phyloP scores from a whole-genome alignment of 64 coral and sea anemone species.

The Actinia equina region DNA sequence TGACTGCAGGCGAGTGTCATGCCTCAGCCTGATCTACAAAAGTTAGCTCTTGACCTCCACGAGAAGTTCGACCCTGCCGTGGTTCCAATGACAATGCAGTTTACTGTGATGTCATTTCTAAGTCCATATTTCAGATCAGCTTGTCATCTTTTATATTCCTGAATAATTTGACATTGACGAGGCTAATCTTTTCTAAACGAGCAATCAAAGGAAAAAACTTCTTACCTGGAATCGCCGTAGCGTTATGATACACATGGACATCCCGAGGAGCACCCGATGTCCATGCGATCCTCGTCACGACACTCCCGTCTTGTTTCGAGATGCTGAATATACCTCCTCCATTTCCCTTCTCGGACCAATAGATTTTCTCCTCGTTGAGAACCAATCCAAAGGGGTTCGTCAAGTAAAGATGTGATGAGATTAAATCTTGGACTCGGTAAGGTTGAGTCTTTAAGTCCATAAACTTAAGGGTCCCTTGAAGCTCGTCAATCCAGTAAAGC shows the following conservation, averaged over 20 bases:
- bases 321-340: not conserved
- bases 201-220: no score
- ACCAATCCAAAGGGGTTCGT: not conserved
- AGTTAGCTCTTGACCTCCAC: no score
- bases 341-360: not conserved
- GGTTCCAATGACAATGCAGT: no score
- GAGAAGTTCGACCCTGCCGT: no score
- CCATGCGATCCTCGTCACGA: not conserved
- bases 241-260: constrained; percentile 29
- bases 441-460: not conserved
- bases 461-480: not conserved
- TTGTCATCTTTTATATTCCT: not conserved
- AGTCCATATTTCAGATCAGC: no score
- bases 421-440: not conserved
- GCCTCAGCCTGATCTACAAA: no score
- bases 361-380: constrained; percentile 2
- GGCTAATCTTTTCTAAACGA: no score
- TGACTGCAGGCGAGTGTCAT: no score
- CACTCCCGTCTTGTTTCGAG: not conserved
- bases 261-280: constrained; percentile 2
- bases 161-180: no score
- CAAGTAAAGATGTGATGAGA: not conserved
- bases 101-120: no score
- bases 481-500: constrained; percentile 22
- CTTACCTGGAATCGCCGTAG: constrained; percentile 22